These are phyloP conservation scores for Lordiphosa fenestrarum DNA, from an alignment of 2,888 invertebrate genomes.

Conservation along the genomic window DNA sequence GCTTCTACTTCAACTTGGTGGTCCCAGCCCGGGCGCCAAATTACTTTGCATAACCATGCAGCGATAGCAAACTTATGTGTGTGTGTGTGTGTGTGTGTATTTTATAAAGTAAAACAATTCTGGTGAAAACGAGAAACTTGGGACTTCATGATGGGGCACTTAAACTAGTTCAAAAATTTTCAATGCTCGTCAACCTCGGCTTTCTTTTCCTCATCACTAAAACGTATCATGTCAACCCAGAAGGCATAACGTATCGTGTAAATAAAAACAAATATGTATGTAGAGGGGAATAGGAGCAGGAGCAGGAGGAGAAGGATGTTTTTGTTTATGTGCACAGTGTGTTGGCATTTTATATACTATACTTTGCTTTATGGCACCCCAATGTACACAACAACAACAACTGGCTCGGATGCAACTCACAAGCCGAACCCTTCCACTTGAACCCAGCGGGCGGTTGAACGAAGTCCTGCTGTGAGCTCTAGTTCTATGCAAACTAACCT, in stretches of 20 bases:
- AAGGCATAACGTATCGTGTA: constrained; percentile 62
- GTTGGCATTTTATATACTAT: constrained; percentile 72
- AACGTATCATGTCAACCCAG: constrained; percentile 51
- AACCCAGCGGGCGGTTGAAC: constrained; percentile 8
- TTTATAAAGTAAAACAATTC: constrained; percentile 75
- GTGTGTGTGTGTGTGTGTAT: constrained; percentile 27
- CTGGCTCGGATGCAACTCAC: constrained; percentile 33
- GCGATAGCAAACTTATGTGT: constrained; percentile 52
- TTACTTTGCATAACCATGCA: constrained; percentile 73
- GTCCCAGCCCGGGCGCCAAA: constrained; percentile 42
- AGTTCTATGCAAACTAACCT: constrained; percentile 13
- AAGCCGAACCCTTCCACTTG: constrained; percentile 3
- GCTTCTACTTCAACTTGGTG: constrained; percentile 40
- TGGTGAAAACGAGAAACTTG: constrained; percentile 74
- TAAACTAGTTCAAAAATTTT: constrained; percentile 75
- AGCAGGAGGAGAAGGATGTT: constrained; percentile 25
- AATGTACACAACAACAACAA: constrained; percentile 49
- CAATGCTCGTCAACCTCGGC: constrained; percentile 59
- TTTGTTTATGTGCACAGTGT: constrained; percentile 68
- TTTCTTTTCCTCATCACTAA: constrained; percentile 37
- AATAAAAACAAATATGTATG: constrained; percentile 59
- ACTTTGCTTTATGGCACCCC: constrained; percentile 74
- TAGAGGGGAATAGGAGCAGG: constrained; percentile 4
- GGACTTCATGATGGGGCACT: constrained; percentile 75
- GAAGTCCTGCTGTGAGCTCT: constrained; percentile 16